Conservation (phyloP, 2,797 vertebrate species). For the Crenichthys baileyi region DNA sequence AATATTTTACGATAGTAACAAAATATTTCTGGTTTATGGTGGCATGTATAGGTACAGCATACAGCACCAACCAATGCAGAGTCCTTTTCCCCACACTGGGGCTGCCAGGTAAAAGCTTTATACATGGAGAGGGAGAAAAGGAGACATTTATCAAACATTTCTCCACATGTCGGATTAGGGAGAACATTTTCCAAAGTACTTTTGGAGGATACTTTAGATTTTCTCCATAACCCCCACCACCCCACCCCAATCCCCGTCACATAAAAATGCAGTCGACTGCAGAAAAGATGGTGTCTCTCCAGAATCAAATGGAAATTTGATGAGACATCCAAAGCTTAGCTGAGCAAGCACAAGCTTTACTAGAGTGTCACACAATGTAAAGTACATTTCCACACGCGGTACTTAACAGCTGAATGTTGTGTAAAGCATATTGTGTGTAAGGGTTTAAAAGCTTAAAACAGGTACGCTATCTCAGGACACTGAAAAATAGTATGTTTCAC, state of each 20-base stretch:
- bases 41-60: constrained; percentile 82
- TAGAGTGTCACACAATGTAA: constrained; percentile 71
- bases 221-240: constrained; percentile 35
- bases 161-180: constrained; percentile 52
- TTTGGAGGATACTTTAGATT: constrained; percentile 60
- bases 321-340: constrained; percentile 75
- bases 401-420: constrained; percentile 69
- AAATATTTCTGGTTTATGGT: constrained; percentile 87
- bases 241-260: not conserved
- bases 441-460: constrained; percentile 73
- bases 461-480: constrained; percentile 57
- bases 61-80: constrained; percentile 84
- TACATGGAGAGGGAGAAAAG: constrained; percentile 31
- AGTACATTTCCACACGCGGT: constrained; percentile 74
- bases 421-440: constrained; percentile 66
- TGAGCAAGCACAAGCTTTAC: constrained; percentile 76
- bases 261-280: constrained; percentile 62
- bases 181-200: constrained; percentile 55
- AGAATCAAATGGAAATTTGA: constrained; percentile 74
- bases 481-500: constrained; percentile 50
- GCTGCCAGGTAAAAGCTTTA: constrained; percentile 85
- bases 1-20: constrained; percentile 83
- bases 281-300: constrained; percentile 71
- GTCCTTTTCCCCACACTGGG: constrained; percentile 88
- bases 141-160: constrained; percentile 49